phyloP scores from a whole-genome alignment of 2,888 invertebrate genomes.

The Tholera decimalis region DNA sequence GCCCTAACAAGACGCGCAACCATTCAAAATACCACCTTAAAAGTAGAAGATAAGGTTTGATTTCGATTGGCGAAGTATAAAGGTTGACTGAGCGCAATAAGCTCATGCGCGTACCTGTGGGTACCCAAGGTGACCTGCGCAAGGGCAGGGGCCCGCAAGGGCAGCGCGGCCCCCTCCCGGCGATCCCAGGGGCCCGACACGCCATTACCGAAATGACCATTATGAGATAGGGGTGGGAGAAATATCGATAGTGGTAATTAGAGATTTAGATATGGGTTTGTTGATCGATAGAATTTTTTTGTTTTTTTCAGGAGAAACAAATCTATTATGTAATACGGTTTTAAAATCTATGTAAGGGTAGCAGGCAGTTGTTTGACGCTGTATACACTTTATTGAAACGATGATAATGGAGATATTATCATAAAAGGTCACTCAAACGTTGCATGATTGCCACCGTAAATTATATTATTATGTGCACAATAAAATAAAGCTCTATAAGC shows the following conservation, averaged over 20 bases:
- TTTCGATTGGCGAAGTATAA: conserved; percentile 40
- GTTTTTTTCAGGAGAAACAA: neutral
- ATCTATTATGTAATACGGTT: neutral
- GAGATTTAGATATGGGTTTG: neutral
- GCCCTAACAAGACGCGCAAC: conserved; percentile 33
- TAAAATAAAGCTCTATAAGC: too few species aligned
- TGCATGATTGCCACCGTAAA: conserved; percentile 9
- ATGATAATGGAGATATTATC: neutral
- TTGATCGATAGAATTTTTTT: neutral
- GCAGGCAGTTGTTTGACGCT: neutral
- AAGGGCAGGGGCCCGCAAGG: conserved; percentile 88
- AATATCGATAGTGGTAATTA: conserved; percentile 38
- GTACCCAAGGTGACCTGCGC: conserved; percentile 84
- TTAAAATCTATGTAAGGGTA: neutral
- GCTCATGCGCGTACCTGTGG: conserved; percentile 85
- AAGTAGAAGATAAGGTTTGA: conserved; percentile 18
- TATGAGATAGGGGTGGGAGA: conserved; percentile 69
- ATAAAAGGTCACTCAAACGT: conserved; percentile 20
- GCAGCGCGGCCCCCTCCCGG: conserved; percentile 69
- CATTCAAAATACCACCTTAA: conserved; percentile 56
- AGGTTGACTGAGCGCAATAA: conserved; percentile 84
- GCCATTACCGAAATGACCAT: conserved; percentile 86
- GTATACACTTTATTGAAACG: neutral
- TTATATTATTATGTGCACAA: neutral
- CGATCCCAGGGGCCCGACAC: conserved; percentile 77